phyloP scores from a whole-genome alignment of 2,113 vertebrate species.

The Prolemur simus region DNA sequence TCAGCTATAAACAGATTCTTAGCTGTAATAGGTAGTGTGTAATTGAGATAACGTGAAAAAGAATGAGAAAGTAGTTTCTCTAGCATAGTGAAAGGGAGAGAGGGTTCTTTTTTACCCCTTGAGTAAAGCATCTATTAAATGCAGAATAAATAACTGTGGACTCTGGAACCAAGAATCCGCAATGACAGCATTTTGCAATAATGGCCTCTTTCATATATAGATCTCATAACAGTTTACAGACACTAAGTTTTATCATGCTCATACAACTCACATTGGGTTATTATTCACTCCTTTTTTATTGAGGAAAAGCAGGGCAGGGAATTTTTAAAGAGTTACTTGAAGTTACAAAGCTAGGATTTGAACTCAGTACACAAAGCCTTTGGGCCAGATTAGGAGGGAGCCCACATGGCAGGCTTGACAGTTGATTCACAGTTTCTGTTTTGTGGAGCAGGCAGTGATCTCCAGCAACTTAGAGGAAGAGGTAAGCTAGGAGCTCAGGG shows the following conservation, averaged over 20 bases:
- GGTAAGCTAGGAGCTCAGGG: neutral
- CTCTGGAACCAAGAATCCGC: neutral
- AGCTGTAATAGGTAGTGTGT: neutral
- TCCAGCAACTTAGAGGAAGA: neutral
- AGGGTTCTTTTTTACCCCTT: neutral
- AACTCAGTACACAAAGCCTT: neutral
- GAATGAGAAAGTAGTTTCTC: slow-evolving; percentile 38
- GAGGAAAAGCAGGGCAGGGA: neutral
- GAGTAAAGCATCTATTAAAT: slow-evolving; percentile 33
- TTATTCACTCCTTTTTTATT: neutral
- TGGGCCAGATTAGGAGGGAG: neutral
- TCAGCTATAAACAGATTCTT: slow-evolving; percentile 15
- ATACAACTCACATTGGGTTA: neutral
- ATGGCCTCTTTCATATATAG: slow-evolving; percentile 19
- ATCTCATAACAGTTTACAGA: neutral
- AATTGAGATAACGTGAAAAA: slow-evolving; percentile 20
- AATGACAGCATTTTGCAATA: neutral
- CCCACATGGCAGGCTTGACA: neutral
- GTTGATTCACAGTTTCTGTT: neutral
- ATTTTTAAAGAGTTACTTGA: neutral
- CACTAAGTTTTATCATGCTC: neutral
- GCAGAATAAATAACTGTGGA: neutral
- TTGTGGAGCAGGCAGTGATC: neutral
- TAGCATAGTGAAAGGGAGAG: neutral
- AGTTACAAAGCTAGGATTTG: slow-evolving; percentile 4